Conservation (phyloP, 2,113 vertebrate genomes). For the Prunella himalayana region DNA sequence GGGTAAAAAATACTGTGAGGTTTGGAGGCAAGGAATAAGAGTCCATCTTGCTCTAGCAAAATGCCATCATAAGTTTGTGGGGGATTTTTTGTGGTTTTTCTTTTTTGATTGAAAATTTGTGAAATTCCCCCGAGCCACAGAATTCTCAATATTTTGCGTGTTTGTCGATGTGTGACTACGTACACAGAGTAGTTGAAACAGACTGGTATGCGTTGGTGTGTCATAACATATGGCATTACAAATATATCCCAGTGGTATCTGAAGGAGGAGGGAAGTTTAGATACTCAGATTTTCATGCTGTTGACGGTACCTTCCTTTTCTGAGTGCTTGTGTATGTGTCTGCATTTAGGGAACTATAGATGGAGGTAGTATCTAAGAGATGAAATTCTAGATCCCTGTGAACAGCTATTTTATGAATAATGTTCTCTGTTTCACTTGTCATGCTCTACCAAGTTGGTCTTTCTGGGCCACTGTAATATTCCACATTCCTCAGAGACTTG, state of each 20-base stretch:
- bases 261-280: conserved; percentile 3
- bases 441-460: not conserved
- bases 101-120: not conserved
- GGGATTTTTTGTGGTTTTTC: not conserved
- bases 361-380: not conserved
- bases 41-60: not conserved
- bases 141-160: not conserved
- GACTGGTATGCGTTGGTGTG: not conserved
- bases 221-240: conserved; percentile 3
- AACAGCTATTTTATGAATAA: not conserved
- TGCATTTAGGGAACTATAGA: not conserved
- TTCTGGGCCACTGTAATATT: not conserved
- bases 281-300: not conserved
- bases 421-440: not conserved
- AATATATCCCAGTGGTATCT: not conserved
- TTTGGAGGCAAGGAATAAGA: not conserved
- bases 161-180: not conserved
- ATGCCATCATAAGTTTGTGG: not conserved
- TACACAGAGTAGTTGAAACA: conserved; percentile 4
- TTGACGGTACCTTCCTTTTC: not conserved
- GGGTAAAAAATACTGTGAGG: not conserved
- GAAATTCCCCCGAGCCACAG: not conserved
- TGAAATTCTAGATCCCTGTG: not conserved
- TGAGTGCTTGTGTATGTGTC: not conserved
- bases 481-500: not conserved